Base-by-base conservation (phyloP, 2,888 invertebrate genomes). In the Yponomeuta plumbellus region DNA sequence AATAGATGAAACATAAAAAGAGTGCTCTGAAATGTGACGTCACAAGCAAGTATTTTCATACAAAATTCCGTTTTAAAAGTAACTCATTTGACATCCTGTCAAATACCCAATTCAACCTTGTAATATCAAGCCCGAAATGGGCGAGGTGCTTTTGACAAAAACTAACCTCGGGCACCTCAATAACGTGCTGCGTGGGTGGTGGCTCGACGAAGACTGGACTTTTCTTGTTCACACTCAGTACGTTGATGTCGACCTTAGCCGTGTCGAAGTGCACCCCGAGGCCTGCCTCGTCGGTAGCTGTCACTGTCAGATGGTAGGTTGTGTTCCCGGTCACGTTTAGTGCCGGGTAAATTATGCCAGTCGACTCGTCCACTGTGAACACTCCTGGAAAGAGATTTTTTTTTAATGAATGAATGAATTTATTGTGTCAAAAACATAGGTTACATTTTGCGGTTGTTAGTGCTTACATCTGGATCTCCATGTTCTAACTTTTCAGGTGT, bases 131-230 rank as follows among this genome's bases (percentile, higher is more conserved):
- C n/a, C n/a, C n/a, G n/a, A n/a, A n/a, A n/a, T n/a, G n/a, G n/a
- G n/a, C n/a, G n/a, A n/a, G n/a, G n/a, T n/a, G n/a, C n/a, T n/a
- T 34, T 34, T 8, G 8, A 34, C 0, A 34, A 6, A 34, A 5
- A 34, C 34, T 34, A 34, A 96, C 97, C 91, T 97, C 97, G 0
- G 96, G 94, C 72, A 98, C 94, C 81, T 95, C 94, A 20, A 97
- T 93, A 22, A 64, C 23, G 22, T 66, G 56, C 40, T 95, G 96
- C 4, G 95, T 93, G 0, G 94, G 81, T 1, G 95, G 94, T 0
- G 98, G 98, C 76, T 94, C 93, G 10, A 96, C 92, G 80, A 97
- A 97, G 67, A 93, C 92, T 0, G 98, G 98, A 63, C 95, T 94
- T 78, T 96, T 94, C 72, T 96, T 94, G 86, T 97, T 97, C 0